phyloP scores from a whole-genome alignment of 1,140 invertebrate species.

The Nylanderia fulva region DNA sequence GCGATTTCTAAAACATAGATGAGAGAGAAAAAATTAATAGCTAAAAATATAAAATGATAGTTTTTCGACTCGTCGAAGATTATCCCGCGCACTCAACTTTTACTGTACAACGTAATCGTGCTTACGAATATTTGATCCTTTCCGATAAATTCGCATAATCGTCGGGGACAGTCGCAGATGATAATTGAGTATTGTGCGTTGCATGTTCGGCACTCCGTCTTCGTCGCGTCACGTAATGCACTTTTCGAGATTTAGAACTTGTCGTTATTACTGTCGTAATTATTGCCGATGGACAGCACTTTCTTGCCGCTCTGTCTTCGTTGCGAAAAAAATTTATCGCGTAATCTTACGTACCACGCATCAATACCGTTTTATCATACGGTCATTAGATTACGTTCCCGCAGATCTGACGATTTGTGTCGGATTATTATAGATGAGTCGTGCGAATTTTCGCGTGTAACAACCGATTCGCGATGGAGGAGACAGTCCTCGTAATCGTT shows the following conservation, averaged over 20 bases:
- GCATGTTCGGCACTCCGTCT: not conserved
- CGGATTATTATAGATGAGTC: slow-evolving; percentile 45
- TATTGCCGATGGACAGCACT: slow-evolving; percentile 6
- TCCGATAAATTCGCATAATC: slow-evolving; percentile 11
- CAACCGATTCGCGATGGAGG: not conserved
- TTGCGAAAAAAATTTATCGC: slow-evolving; percentile 28
- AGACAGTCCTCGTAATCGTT: slow-evolving; percentile 35
- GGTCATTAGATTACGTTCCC: slow-evolving; percentile 28
- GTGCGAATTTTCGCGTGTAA: slow-evolving; percentile 12
- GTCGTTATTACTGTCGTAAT: slow-evolving; percentile 1
- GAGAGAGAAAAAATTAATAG: not conserved
- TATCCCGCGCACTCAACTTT: not conserved
- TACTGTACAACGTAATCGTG: not conserved
- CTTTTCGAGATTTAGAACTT: slow-evolving; percentile 18
- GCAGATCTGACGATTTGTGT: not conserved
- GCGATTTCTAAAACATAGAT: not conserved
- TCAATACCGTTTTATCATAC: not conserved
- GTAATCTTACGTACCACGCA: slow-evolving; percentile 29
- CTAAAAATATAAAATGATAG: not conserved
- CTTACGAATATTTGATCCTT: not conserved
- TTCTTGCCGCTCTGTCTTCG: slow-evolving; percentile 6
- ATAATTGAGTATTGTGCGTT: slow-evolving; percentile 9
- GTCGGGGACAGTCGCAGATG: not conserved
- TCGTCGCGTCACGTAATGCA: not conserved
- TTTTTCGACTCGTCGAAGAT: not conserved